Conservation (phyloP, 2,888 invertebrate genomes). For the Drosophila nigricruria region DNA sequence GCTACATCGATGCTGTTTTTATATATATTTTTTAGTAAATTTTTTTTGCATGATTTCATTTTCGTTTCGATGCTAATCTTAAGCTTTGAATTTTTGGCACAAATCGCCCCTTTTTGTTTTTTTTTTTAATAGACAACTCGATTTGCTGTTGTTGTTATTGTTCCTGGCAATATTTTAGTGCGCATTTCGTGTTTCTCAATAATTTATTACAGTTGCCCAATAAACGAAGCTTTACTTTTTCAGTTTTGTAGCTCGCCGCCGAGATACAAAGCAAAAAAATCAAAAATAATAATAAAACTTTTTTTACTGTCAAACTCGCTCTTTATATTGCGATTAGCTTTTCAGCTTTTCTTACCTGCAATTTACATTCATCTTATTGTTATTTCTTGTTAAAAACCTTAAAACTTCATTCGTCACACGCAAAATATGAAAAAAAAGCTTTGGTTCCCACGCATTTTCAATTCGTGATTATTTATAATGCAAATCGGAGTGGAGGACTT, state of each 20-base stretch:
- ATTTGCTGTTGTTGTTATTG: slow-evolving; percentile 40
- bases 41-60: slow-evolving; percentile 65
- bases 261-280: slow-evolving; percentile 4
- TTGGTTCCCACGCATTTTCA: slow-evolving; percentile 76
- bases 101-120: slow-evolving; percentile 57
- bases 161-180: slow-evolving; percentile 65
- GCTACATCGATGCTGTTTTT: slow-evolving; percentile 44
- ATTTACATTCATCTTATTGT: slow-evolving; percentile 47
- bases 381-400: slow-evolving; percentile 33
- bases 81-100: slow-evolving; percentile 64
- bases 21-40: slow-evolving; percentile 19
- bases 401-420: slow-evolving; percentile 69
- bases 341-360: slow-evolving; percentile 67
- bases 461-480: slow-evolving; percentile 68
- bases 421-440: slow-evolving; percentile 53
- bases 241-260: slow-evolving; percentile 46
- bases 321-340: slow-evolving; percentile 73
- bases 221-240: slow-evolving; percentile 55
- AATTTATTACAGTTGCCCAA: slow-evolving; percentile 80
- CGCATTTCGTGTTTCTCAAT: slow-evolving; percentile 76
- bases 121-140: slow-evolving; percentile 65
- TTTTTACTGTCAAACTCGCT: slow-evolving; percentile 73
- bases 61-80: slow-evolving; percentile 64
- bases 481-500: slow-evolving; percentile 48
- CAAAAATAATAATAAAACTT: slow-evolving; percentile 40